phyloP scores from a whole-genome alignment of 2,888 invertebrate species.

The Aphelenchoides bicaudatus region DNA sequence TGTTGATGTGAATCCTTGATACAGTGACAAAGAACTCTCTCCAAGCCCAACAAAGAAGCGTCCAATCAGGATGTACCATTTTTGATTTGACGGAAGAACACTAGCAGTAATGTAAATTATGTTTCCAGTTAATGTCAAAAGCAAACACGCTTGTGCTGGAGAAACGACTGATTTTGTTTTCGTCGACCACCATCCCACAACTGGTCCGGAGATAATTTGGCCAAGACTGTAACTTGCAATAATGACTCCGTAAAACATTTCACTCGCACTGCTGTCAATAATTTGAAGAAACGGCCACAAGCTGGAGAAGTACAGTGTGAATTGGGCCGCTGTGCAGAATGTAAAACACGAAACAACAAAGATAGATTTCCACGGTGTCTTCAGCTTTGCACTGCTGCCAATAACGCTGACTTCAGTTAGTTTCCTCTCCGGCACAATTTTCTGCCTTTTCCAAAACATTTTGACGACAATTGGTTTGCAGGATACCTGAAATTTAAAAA shows the following conservation, averaged over 20 bases:
- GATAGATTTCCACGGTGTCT: slow-evolving; percentile 36
- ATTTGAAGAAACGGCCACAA: slow-evolving; percentile 27
- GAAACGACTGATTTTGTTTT: background rate
- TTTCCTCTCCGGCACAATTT: too few species aligned
- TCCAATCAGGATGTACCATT: slow-evolving; percentile 20
- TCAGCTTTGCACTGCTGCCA: too few species aligned
- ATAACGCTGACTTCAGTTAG: too few species aligned
- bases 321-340: slow-evolving; percentile 25
- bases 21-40: slow-evolving; percentile 31
- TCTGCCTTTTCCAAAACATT: too few species aligned
- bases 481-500: too few species aligned
- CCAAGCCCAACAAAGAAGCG: slow-evolving; percentile 29
- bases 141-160: slow-evolving; percentile 1
- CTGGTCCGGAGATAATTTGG: slow-evolving; percentile 26
- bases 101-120: slow-evolving; percentile 19
- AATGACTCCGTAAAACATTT: slow-evolving; percentile 38
- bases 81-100: slow-evolving; percentile 23
- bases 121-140: background rate
- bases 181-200: slow-evolving; percentile 8
- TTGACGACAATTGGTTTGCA: too few species aligned
- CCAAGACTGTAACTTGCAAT: slow-evolving; percentile 38
- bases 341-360: slow-evolving; percentile 26
- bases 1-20: slow-evolving; percentile 39
- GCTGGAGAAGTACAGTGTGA: slow-evolving; percentile 20
- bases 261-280: slow-evolving; percentile 40